phyloP scores from a whole-genome alignment of 2,888 invertebrate genomes.

The Cetonia aurata region DNA sequence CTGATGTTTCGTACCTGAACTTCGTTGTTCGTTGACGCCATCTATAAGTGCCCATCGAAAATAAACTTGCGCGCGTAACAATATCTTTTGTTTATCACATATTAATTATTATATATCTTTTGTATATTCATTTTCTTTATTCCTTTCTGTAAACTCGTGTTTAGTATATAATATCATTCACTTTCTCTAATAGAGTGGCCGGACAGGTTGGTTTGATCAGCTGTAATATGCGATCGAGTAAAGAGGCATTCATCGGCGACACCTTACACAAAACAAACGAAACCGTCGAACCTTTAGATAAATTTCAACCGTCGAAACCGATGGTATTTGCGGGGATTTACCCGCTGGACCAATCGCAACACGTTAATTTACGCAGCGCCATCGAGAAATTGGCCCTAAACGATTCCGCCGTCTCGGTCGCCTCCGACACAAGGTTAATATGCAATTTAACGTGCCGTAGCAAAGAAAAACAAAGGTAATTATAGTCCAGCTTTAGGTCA shows the following conservation, averaged over 20 bases:
- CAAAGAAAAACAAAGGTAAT: conserved; percentile 44
- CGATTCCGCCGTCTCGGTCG: conserved; percentile 91
- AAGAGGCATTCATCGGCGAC: conserved; percentile 83
- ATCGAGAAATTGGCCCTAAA: conserved; percentile 94
- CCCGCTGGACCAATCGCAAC: conserved; percentile 91
- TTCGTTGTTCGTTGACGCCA: no score
- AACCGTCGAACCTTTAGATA: conserved; percentile 72
- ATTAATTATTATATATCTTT: no score
- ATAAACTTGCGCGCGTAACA: no score
- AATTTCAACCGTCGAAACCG: conserved; percentile 78
- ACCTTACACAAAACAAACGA: conserved; percentile 74
- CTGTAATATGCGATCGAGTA: conserved; percentile 81
- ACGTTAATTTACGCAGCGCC: conserved; percentile 79
- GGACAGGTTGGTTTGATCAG: conserved; percentile 95
- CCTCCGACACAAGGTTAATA: conserved; percentile 82
- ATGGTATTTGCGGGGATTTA: conserved; percentile 93
- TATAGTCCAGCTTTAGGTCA: conserved; percentile 86
- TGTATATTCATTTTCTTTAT: no score
- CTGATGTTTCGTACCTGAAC: no score
- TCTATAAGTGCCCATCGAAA: no score
- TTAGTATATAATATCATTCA: no score
- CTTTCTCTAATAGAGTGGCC: conserved; percentile 72
- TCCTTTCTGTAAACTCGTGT: no score
- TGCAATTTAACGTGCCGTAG: not conserved
- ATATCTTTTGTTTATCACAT: no score